These are phyloP conservation scores for Australoheros scitulus DNA, from an alignment of 2,113 vertebrate genomes.

Conservation along the genomic window DNA sequence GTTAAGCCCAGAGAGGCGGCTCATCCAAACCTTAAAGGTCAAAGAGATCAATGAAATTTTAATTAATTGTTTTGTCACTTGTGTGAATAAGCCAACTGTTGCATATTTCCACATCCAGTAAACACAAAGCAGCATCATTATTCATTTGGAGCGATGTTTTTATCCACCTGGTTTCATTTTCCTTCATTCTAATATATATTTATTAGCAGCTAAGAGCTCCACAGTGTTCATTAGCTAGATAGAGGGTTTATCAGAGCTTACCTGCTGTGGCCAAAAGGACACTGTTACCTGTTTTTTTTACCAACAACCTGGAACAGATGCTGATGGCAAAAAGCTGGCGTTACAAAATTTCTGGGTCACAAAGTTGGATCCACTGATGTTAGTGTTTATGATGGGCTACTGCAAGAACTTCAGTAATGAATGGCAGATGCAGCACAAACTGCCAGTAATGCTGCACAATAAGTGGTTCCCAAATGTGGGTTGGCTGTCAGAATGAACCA, in stretches of 20 bases:
- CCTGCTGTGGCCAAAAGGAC: background rate
- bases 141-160: background rate
- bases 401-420: background rate
- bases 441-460: background rate
- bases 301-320: background rate
- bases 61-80: background rate
- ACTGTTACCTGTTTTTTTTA: background rate
- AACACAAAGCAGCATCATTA: background rate
- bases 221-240: background rate
- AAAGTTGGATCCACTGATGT: background rate
- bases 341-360: background rate
- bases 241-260: background rate
- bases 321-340: background rate
- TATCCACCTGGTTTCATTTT: background rate
- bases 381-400: background rate
- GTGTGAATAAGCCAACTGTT: constrained; percentile 7
- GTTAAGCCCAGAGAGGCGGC: background rate
- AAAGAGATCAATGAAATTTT: background rate
- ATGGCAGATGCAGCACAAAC: background rate
- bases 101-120: background rate
- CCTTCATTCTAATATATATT: background rate
- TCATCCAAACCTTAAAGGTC: background rate
- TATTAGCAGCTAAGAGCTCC: background rate
- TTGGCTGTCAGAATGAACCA: background rate
- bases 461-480: background rate